Evolutionary conservation across 2,113 vertebrate species (phyloP), one percentile per base, ranked within the genome.

Genomic region (Morone chrysops): DNA sequence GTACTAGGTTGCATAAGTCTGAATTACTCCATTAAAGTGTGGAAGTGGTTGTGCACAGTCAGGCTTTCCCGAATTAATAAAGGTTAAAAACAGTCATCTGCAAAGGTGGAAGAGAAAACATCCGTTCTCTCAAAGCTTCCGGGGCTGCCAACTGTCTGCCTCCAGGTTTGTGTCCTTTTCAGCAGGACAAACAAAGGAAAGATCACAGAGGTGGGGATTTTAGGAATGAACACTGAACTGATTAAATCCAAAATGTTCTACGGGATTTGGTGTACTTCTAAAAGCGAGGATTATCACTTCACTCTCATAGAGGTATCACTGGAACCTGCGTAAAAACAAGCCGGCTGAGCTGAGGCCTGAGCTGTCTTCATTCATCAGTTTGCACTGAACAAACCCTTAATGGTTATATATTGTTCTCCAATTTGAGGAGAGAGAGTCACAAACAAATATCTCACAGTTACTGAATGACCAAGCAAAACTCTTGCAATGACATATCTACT

Each of bases 201-300:
- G 53, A 51, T 62, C 56, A 57, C 50, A 53, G 63, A 68, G 57
- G 60, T 22, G 74, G 85, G 20, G n/a, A 22, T 69, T 90, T 81
- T 16, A 67, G 20, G 86, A 85, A 82, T 68, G 51, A 74, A 57
- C 75, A 79, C 63, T 62, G 40, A 69, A 67, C 20, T 56, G 60
- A 77, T 76, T 90, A 88, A 87, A 92, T 90, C 89, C 81, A 5
- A 48, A 70, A 74, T 74, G 82, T 88, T 75, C 70, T n/a, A 47
- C 10, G 20, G 66, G 74, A 83, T 88, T 87, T 75, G 56, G 47
- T 59, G 70, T 51, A 53, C 78, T 80, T 84, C 54, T 59, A n/a
- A 82, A 86, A 83, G 83, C 1, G 14, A 66, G 84, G 79, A 93
- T 87, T 71, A 84, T 81, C 40, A 10, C 9, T 59, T 68, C 79